Conservation (phyloP, 2,797 vertebrate genomes). For the Mycteria americana region DNA sequence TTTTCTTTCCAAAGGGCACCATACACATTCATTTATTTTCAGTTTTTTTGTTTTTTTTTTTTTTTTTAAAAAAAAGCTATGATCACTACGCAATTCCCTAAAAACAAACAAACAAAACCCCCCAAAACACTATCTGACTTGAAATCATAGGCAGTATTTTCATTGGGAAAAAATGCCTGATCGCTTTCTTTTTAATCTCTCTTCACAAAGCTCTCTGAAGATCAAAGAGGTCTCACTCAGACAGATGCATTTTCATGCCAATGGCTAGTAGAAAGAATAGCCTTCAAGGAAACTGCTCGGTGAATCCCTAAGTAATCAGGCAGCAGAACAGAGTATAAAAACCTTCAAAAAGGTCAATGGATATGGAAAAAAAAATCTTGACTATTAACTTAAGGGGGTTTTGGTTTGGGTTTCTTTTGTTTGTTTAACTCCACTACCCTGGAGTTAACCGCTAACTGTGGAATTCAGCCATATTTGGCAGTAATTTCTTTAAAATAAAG, state of each 20-base stretch:
- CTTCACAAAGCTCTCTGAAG: slow-evolving; percentile 68
- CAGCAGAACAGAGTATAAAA: slow-evolving; percentile 55
- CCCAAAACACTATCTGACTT: background rate
- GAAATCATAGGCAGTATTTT: slow-evolving; percentile 50
- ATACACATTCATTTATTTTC: background rate
- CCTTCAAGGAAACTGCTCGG: slow-evolving; percentile 61
- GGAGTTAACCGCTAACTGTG: background rate
- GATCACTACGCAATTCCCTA: slow-evolving; percentile 2
- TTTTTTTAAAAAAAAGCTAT: background rate
- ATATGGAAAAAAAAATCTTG: background rate
- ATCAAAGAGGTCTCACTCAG: slow-evolving; percentile 69
- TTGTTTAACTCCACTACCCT: background rate
- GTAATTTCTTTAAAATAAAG: slow-evolving; percentile 3
- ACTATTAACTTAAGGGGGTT: background rate
- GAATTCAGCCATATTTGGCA: background rate
- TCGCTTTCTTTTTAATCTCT: slow-evolving; percentile 68
- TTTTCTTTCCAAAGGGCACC: background rate
- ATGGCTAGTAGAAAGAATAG: slow-evolving; percentile 59
- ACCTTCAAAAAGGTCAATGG: slow-evolving; percentile 57
- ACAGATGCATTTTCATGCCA: slow-evolving; percentile 68
- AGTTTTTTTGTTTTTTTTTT: background rate
- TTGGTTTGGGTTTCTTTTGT: background rate
- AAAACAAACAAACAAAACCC: background rate
- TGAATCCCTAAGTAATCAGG: slow-evolving; percentile 68
- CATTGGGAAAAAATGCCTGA: slow-evolving; percentile 42